Base-by-base conservation (phyloP, 2,797 vertebrate genomes). In the Anguilla megastoma region DNA sequence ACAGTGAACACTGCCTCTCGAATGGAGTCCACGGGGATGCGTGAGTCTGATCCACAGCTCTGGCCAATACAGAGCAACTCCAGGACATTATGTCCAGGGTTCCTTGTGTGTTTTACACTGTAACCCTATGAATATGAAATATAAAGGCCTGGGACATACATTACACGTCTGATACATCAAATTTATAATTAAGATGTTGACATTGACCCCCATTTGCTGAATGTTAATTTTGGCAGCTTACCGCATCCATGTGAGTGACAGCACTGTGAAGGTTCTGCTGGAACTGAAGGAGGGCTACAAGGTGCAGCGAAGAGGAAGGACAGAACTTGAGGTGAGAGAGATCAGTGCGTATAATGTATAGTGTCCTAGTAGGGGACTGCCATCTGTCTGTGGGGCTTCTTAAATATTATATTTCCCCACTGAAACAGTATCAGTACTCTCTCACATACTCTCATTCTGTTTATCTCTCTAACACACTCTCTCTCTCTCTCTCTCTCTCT, bases 241-340 rank as follows among this genome's bases (percentile, higher is more conserved):
- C 90, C 94, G 93, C 87, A 97, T 97, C 89, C 96, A 96, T 24
- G 89, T 96, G 91, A 96, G 95, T 91, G 93, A 95, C 90, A 96
- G 94, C 41, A 96, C 95, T 0, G 94, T 95, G 91, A 91, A 94
- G 88, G 96, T 93, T 0, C 96, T 96, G 58, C n/a, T 0, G 60
- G 92, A 86, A 66, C 94, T 97, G 41, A 94, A 93, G 0, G 96
- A 97, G 90, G 95, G 95, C 80, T 97, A 96, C 87, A 93, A 96
- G 92, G 92, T 96, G 3, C 74, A 96, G 88, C 91, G 94, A 76
- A 92, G 94, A 84, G 95, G 95, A 52, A 96, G 92, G 91, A 95
- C 94, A 14, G 95, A 96, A 33, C 88, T 97, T 86, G 96, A 96
- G 95, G 95, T 97, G 94, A 94, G 94, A 88, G 0, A 14, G 4